These are phyloP conservation scores for Tinea trinotella DNA, from an alignment of 2,888 invertebrate genomes.

Conservation along the genomic window DNA sequence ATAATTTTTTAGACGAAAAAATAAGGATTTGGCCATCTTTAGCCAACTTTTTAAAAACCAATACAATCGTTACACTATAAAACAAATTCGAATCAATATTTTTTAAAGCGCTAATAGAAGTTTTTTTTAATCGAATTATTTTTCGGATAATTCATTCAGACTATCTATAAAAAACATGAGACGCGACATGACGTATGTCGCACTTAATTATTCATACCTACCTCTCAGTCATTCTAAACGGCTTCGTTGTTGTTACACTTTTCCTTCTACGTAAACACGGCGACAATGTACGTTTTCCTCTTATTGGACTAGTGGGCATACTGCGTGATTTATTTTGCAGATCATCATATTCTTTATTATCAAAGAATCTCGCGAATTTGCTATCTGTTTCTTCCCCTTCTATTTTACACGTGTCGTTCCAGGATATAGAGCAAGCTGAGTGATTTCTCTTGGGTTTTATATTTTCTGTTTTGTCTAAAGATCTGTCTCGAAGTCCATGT, in stretches of 20 bases:
- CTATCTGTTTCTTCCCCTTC: slow-evolving; percentile 50
- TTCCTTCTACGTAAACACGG: slow-evolving; percentile 36
- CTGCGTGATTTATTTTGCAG: slow-evolving; percentile 52
- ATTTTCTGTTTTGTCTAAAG: background rate
- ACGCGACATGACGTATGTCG: too few species aligned
- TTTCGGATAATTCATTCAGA: too few species aligned
- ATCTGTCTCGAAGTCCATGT: background rate
- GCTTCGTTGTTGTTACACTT: slow-evolving; percentile 75
- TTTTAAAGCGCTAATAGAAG: too few species aligned
- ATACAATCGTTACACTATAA: too few species aligned
- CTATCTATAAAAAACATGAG: too few species aligned
- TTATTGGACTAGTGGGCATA: slow-evolving; percentile 72
- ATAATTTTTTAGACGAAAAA: too few species aligned
- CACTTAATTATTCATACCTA: too few species aligned
- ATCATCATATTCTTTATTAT: slow-evolving; percentile 40
- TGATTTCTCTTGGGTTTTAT: slow-evolving; percentile 46
- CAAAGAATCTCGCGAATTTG: slow-evolving; percentile 55
- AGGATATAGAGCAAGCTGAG: slow-evolving; percentile 63
- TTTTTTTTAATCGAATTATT: too few species aligned
- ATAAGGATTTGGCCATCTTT: too few species aligned
- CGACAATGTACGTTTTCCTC: slow-evolving; percentile 43
- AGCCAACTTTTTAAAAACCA: too few species aligned
- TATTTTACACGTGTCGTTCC: slow-evolving; percentile 50
- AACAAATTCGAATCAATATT: too few species aligned
- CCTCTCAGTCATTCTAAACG: slow-evolving; percentile 81